Evolutionary conservation across 2,888 invertebrate genomes (phyloP), one percentile per base, ranked within the genome.

Genomic region (Lepidocyrtoides sp.): DNA sequence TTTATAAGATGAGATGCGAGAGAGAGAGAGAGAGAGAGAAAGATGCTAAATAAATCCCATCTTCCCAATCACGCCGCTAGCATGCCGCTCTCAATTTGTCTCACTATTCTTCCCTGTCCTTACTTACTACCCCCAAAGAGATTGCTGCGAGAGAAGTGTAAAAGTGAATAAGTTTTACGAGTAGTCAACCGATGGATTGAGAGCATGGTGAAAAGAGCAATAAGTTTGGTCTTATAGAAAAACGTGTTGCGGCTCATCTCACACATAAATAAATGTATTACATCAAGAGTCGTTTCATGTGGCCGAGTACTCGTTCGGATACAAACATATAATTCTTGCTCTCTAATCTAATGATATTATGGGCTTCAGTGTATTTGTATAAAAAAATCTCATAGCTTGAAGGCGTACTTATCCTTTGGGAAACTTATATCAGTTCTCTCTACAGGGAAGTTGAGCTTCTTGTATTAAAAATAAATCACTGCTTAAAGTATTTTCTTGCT

Each of bases 391-490:
- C 57, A 12, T 79, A 54, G 82, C 88, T 88, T 69, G 54, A 51
- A 88, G 88, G 88, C 54, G 36, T 79, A 57, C 57, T 79, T 32
- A 79, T 79, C 36, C 57, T 79, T 79, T 54, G 12, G 57, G 54
- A 57, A 79, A 57, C 57, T 79, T 79, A 57, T 79, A 79, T 69
- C 66, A 54, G 12, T 66, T n/a, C n/a, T 51, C 66, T 88, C 82
- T 69, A 82, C 88, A 81, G 81, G 88, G 88, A 81, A 88, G 81
- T 75, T 89, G 48, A 44, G 82, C 89, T 83, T 75, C 83, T 89
- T 89, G 83, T 82, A 89, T 89, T 83, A 75, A 82, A 89, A 89
- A 89, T 82, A 89, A 89, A 89, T 89, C 83, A 83, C 63, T 51
- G 81, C 54, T 88, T 48, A 48, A 60, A 77, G 82, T 82, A 63